phyloP scores from a whole-genome alignment of 2,113 vertebrate species.

The Abramis brama region DNA sequence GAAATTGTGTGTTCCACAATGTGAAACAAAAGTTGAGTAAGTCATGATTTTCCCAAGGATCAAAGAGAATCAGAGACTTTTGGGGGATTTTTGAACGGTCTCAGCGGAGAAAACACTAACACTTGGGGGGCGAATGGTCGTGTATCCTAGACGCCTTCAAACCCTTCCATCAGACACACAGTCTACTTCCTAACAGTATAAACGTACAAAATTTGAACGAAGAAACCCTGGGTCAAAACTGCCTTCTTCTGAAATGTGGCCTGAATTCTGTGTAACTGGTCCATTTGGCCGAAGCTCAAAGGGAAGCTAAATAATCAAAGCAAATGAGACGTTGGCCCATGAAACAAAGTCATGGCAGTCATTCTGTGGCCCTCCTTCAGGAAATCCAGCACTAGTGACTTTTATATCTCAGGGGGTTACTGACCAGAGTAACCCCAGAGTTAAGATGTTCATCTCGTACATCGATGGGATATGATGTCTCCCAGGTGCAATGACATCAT shows the following conservation, averaged over 20 bases:
- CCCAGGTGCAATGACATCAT: conserved; percentile 21
- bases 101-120: conserved; percentile 20
- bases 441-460: conserved; percentile 50
- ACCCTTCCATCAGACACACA: conserved; percentile 34
- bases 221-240: conserved; percentile 30
- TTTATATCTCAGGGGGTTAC: conserved; percentile 50
- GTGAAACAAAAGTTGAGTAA: conserved; percentile 42
- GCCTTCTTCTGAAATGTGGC: conserved; percentile 26
- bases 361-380: conserved; percentile 47
- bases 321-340: conserved; percentile 36
- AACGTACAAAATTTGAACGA: conserved; percentile 40
- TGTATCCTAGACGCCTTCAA: conserved; percentile 54
- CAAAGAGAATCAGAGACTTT: conserved; percentile 53
- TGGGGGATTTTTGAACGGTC: conserved; percentile 42
- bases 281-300: conserved; percentile 50
- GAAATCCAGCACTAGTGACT: conserved; percentile 64
- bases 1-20: neutral
- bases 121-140: conserved; percentile 41
- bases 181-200: conserved; percentile 34
- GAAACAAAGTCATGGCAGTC: conserved; percentile 51
- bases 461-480: conserved; percentile 28
- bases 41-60: conserved; percentile 59
- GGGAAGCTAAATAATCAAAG: conserved; percentile 51
- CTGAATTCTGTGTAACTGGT: conserved; percentile 33
- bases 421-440: conserved; percentile 12